These are phyloP conservation scores for Alcis repandata DNA, from an alignment of 2,888 invertebrate species.

Conservation along the genomic window DNA sequence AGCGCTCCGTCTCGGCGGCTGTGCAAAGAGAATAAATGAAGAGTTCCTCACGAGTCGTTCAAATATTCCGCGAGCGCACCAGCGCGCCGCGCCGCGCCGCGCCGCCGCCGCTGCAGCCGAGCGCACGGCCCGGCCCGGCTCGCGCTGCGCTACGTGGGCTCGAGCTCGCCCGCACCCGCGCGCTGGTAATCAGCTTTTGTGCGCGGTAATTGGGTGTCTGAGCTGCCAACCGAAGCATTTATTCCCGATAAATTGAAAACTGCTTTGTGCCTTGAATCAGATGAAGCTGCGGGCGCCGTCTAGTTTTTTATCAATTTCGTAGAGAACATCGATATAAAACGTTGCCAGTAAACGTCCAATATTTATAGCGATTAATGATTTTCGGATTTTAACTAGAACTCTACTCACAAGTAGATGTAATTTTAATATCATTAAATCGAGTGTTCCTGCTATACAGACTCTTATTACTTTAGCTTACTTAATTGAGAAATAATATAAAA, in stretches of 20 bases:
- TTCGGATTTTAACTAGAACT: background rate
- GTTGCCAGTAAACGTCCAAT: background rate
- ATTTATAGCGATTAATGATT: background rate
- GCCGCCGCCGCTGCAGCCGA: constrained; percentile 47
- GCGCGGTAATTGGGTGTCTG: constrained; percentile 86
- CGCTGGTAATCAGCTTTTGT: constrained; percentile 85
- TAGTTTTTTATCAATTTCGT: constrained; percentile 22
- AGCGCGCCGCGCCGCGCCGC: constrained; percentile 17
- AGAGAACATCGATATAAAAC: background rate
- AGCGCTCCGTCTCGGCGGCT: constrained; percentile 58
- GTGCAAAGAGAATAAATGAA: constrained; percentile 75
- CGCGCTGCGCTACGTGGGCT: constrained; percentile 42
- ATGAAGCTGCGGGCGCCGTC: constrained; percentile 72
- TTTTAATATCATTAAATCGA: constrained; percentile 7
- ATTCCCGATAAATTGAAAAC: constrained; percentile 86
- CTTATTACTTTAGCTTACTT: constrained; percentile 17
- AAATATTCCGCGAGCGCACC: constrained; percentile 73
- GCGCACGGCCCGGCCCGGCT: constrained; percentile 12
- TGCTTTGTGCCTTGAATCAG: constrained; percentile 81
- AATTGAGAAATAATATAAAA: constrained; percentile 65
- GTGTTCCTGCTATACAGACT: background rate
- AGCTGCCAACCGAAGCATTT: constrained; percentile 86
- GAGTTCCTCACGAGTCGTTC: constrained; percentile 76
- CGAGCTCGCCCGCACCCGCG: constrained; percentile 71
- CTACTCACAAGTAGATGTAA: background rate